A percentile compares a stretch with the other conserved stretches of the same genome.
Evolutionary conservation across 2,797 vertebrate species (phyloP).

Genomic region (Rhincodon typus): DNA sequence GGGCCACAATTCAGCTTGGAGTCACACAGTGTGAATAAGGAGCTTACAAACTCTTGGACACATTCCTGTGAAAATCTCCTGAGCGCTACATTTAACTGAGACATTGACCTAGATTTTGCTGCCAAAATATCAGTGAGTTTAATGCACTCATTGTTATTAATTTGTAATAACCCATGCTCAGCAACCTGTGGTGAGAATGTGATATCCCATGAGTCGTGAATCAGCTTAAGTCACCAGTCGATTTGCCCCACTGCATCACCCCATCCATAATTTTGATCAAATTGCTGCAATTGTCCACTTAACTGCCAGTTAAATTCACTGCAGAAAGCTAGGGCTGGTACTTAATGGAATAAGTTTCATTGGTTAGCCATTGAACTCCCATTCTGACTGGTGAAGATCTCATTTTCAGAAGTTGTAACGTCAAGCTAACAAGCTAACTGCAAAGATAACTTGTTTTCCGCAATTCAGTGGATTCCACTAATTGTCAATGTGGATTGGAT

Average conservation of each 20-base stretch:
- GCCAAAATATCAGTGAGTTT: neutral
- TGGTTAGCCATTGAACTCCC: neutral
- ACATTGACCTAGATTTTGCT: neutral
- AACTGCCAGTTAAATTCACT: neutral
- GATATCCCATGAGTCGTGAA: neutral
- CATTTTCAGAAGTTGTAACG: neutral
- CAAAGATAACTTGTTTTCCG: neutral
- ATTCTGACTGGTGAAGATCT: neutral
- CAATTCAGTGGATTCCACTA: neutral
- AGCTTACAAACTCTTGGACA: neutral
- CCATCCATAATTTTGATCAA: neutral
- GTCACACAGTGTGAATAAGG: neutral
- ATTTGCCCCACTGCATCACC: neutral
- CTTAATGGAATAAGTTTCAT: neutral
- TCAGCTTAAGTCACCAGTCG: neutral
- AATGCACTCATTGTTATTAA: neutral
- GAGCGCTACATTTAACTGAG: neutral
- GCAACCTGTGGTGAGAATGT: neutral
- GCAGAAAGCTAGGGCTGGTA: neutral
- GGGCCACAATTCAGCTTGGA: neutral
- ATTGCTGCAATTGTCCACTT: neutral
- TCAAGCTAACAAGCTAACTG: neutral
- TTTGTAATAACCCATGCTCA: neutral
- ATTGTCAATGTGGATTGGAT: neutral
- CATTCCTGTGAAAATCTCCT: neutral